Evolutionary conservation across 2,888 invertebrate species (phyloP), one percentile per base, ranked within the genome.

Genomic region (Eurois occulta): DNA sequence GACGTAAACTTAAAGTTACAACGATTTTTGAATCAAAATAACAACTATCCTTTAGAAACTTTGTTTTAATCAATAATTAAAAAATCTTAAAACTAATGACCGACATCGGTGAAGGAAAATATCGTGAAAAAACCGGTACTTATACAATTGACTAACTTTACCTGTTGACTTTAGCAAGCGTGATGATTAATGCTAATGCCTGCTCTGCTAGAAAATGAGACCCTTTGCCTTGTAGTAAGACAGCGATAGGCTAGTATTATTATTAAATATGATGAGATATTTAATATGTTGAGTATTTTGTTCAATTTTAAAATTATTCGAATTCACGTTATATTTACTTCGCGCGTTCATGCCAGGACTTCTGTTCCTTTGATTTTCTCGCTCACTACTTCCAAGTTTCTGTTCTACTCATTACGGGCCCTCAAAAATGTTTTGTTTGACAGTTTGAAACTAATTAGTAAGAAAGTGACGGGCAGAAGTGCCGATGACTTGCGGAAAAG

Each of bases 401-500:
- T 67, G 55, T 66, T 66, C 55, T 28, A 41, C 75, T 88, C 87
- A 88, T 88, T 87, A 87, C 43, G 66, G 66, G 43, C 48, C 65
- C 41, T 86, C 80, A 86, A 86, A 86, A 82, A 87, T 88, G 69
- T 87, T 84, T 79, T 78, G 80, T 87, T 80, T 65, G 77, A 80
- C 80, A 77, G 70, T 86, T 87, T 64, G 58, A 43, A 78, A 88
- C 75, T 88, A 88, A 87, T 87, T 88, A 86, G 86, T 83, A 7
- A 11, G 62, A 68, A 81, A 64, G 69, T 74, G 77, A 77, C 77
- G 73, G 71, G 46, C 41, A 46, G 67, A 72, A 86, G 70, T 75
- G 75, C 28, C 55, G 70, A 78, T 86, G 84, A 84, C 75, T 84
- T 76, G 84, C 72, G 55, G 28, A 55, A 81, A 77, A 75, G 65